Base-by-base conservation (phyloP, 2,113 vertebrate species). In the Dendropsophus ebraccatus region DNA sequence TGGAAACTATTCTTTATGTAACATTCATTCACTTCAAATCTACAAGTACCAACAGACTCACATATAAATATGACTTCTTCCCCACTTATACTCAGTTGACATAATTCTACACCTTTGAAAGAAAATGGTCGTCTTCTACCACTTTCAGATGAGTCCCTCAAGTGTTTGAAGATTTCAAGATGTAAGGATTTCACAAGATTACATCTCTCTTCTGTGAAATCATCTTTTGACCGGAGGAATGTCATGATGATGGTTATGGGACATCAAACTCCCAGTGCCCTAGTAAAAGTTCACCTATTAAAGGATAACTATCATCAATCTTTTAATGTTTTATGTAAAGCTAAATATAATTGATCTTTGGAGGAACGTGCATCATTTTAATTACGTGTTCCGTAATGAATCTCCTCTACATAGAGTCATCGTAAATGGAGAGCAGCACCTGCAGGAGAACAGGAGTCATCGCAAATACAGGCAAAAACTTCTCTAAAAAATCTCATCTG, bases 151-250 rank as follows among this genome's bases (percentile, higher is more conserved):
- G 17, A 76, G 49, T 77, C 49, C 50, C 47, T 30, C 49, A 77
- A 77, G 75, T 77, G 75, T 77, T 77, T 77, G 75, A 77, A 77
- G 75, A 77, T 77, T 77, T 30, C 16, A 52, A 28, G 74, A 76
- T 76, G 74, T 32, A 54, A 77, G 28, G 50, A 77, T 54, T 28
- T 77, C 13, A 54, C 49, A 54, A 54, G 49, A 77, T 21, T 54
- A 54, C 28, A 50, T 54, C 28, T 12, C 75, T 54, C 30, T 37
- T 56, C 76, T 23, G 50, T 79, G 52, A 58, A 79, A 79, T 79
- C 21, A 58, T 58, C 17, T 58, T 58, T 79, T 79, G 52, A 79
- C 76, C 30, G 13, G 30, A 58, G 50, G 21, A 56, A 58, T 77
- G 49, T 79, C 52, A 79, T 21, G 32, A 58, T 56, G 50, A 79